These are phyloP conservation scores for Hyposmocoma kahamanoa DNA, from an alignment of 1,140 invertebrate species.

Conservation along the genomic window DNA sequence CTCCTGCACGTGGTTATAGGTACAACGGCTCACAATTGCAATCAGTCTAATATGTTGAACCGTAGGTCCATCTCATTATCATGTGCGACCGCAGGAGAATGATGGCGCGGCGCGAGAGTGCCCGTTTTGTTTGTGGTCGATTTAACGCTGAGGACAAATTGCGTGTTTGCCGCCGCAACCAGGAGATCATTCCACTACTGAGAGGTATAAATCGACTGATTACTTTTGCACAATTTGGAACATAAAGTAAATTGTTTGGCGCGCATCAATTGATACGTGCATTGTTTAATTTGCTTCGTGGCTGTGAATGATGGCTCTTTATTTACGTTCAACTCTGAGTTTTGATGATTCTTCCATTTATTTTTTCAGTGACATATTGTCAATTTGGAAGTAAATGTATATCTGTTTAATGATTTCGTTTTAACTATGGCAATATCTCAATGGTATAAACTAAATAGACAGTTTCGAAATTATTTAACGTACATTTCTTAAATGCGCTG, in stretches of 20 bases:
- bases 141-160: slow-evolving; percentile 69
- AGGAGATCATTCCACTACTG: slow-evolving; percentile 54
- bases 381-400: no score
- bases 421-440: no score
- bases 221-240: slow-evolving; percentile 56
- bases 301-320: neutral
- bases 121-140: slow-evolving; percentile 71
- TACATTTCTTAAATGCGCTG: no score
- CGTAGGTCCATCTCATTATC: slow-evolving; percentile 71
- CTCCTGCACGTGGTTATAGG: neutral
- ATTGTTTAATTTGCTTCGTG: slow-evolving; percentile 24
- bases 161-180: slow-evolving; percentile 61
- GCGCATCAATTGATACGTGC: slow-evolving; percentile 7
- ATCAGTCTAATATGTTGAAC: slow-evolving; percentile 70
- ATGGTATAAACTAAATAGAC: no score
- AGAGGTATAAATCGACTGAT: slow-evolving; percentile 59
- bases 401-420: no score
- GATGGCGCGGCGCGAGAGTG: slow-evolving; percentile 52
- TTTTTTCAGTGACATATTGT: slow-evolving; percentile 1
- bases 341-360: slow-evolving; percentile 1
- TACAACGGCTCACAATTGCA: slow-evolving; percentile 48
- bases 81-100: slow-evolving; percentile 69
- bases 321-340: neutral
- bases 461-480: no score
- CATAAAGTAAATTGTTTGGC: slow-evolving; percentile 41